These are phyloP conservation scores for Heliconius aoede DNA, from an alignment of 2,888 invertebrate species.

Conservation along the genomic window DNA sequence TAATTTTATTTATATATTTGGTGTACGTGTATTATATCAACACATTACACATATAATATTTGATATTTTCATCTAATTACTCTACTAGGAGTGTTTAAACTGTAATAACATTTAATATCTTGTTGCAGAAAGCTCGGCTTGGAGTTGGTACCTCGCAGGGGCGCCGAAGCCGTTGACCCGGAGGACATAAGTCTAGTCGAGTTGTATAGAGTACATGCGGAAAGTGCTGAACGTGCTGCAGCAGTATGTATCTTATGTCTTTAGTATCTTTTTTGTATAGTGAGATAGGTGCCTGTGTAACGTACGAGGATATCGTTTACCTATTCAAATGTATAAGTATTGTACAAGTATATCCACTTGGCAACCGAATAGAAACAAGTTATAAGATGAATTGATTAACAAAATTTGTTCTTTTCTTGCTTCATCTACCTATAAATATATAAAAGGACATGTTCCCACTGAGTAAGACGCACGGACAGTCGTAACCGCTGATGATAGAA, in stretches of 20 bases:
- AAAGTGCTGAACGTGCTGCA: conserved; percentile 88
- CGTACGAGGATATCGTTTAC: not conserved
- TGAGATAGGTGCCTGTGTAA: not conserved
- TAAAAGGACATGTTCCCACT: too few species aligned
- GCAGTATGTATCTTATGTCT: conserved; percentile 83
- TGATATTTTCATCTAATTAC: not conserved
- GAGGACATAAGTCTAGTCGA: conserved; percentile 95
- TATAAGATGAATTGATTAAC: not conserved
- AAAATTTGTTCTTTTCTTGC: not conserved
- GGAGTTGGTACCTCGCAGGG: conserved; percentile 95
- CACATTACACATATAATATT: not conserved
- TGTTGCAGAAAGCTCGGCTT: conserved; percentile 92
- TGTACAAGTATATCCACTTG: not conserved
- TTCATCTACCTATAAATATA: too few species aligned
- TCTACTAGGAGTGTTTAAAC: not conserved
- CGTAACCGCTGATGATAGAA: too few species aligned
- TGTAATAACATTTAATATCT: conserved; percentile 22
- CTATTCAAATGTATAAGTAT: conserved; percentile 1
- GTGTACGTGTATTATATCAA: not conserved
- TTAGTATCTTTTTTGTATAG: not conserved
- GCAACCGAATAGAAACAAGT: not conserved
- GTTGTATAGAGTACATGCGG: conserved; percentile 91
- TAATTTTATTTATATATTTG: not conserved
- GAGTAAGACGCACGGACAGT: too few species aligned
- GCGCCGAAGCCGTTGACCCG: conserved; percentile 94